Conservation (phyloP, 1,140 invertebrate genomes). For the Ceratitis capitata region DNA sequence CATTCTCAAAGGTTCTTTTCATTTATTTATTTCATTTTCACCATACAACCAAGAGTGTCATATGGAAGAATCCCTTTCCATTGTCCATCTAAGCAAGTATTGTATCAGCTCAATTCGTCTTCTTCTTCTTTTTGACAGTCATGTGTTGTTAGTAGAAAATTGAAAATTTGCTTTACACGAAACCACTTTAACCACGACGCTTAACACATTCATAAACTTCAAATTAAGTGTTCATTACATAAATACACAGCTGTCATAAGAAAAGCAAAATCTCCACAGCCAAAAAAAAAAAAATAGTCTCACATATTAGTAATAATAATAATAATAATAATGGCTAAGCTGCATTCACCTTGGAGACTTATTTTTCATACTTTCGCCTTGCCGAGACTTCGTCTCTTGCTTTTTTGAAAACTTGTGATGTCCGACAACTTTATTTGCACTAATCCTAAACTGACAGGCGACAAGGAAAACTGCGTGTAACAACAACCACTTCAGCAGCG, state of each 20-base stretch:
- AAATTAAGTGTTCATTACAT: background rate
- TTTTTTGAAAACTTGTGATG: constrained; percentile 10
- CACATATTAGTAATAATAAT: too few species aligned
- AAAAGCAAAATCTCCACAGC: background rate
- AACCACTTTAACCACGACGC: background rate
- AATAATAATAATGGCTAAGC: background rate
- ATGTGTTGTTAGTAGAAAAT: too few species aligned
- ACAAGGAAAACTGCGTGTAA: constrained; percentile 18
- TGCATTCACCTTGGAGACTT: background rate
- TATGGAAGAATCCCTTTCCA: too few species aligned
- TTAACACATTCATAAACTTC: background rate
- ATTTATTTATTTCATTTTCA: too few species aligned
- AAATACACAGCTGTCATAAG: too few species aligned
- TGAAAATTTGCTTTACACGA: background rate
- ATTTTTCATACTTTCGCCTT: background rate
- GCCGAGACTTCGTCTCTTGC: background rate
- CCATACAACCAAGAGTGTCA: too few species aligned
- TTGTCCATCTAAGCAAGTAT: too few species aligned
- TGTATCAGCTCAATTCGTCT: too few species aligned
- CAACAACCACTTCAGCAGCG: constrained; percentile 34
- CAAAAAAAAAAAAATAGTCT: background rate
- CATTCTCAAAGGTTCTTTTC: too few species aligned
- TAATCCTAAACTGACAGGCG: constrained; percentile 33
- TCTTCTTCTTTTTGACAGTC: too few species aligned
- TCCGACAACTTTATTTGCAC: constrained; percentile 35